These are phyloP conservation scores for Danionella cerebrum DNA, from an alignment of 2,113 vertebrate genomes.

Conservation along the genomic window DNA sequence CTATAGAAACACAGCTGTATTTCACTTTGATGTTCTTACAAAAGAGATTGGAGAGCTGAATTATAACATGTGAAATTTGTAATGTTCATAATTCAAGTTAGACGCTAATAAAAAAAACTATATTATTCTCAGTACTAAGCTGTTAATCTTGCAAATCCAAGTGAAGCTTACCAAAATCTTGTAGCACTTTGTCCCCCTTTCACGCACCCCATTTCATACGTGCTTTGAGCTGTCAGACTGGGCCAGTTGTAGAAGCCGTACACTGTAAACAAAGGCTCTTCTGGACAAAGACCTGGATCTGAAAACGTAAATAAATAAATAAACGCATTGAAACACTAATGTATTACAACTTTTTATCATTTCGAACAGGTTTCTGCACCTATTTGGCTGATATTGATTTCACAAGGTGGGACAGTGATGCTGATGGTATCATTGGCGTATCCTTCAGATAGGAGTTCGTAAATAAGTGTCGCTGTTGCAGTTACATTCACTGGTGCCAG, in stretches of 20 bases:
- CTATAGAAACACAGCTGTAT: constrained; percentile 32
- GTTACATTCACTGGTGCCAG: background rate
- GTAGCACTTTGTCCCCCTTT: constrained; percentile 32
- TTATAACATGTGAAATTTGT: background rate
- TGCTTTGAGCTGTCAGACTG: constrained; percentile 40
- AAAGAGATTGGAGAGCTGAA: no score
- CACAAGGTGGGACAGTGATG: constrained; percentile 31
- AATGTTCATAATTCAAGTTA: background rate
- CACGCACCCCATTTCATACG: constrained; percentile 43
- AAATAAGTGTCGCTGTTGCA: constrained; percentile 22
- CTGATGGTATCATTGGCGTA: constrained; percentile 31
- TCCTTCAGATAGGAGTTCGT: constrained; percentile 28
- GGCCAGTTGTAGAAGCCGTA: constrained; percentile 58
- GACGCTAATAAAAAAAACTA: no score
- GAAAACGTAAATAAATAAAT: background rate
- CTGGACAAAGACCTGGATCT: constrained; percentile 55
- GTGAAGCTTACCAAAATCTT: constrained; percentile 55
- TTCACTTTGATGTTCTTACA: background rate
- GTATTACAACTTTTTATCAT: background rate
- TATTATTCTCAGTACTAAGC: no score
- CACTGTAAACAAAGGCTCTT: constrained; percentile 42
- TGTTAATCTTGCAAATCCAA: no score
- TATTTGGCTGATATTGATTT: constrained; percentile 44
- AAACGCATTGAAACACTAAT: background rate
- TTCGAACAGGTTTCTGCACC: constrained; percentile 27